Percentiles rank a stretch among this genome's conserved stretches.
phyloP scores from a whole-genome alignment of 2,797 vertebrate genomes.

The Gobionotothen gibberifrons region DNA sequence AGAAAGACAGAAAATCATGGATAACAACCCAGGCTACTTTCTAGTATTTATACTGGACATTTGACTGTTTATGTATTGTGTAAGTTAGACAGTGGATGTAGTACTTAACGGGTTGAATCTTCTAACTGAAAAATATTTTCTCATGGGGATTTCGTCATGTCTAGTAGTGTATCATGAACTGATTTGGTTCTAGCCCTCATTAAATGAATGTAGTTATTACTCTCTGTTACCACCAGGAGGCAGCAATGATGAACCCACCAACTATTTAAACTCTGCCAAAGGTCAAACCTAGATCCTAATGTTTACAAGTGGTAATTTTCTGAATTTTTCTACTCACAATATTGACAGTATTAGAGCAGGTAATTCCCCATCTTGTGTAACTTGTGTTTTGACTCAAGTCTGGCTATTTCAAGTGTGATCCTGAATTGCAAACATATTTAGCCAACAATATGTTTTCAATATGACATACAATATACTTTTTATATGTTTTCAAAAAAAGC shows the following conservation, averaged over 20 bases:
- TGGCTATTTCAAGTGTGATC: slow-evolving; percentile 2
- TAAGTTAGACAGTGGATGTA: not conserved
- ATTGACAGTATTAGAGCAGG: not conserved
- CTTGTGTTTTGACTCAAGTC: not conserved
- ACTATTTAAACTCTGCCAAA: slow-evolving; percentile 35
- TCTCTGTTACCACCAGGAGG: slow-evolving; percentile 46
- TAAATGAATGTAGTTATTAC: slow-evolving; percentile 6
- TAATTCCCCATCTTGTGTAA: not conserved
- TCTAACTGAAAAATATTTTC: not conserved
- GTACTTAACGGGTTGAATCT: too few species aligned
- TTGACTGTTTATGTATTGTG: not conserved
- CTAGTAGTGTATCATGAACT: not conserved
- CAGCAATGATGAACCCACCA: slow-evolving; percentile 14
- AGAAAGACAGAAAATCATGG: not conserved
- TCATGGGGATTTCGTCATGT: too few species aligned
- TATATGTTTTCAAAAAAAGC: not conserved
- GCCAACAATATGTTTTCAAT: not conserved
- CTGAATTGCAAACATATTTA: not conserved
- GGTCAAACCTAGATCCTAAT: slow-evolving; percentile 19
- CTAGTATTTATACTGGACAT: not conserved
- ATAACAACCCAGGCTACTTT: not conserved
- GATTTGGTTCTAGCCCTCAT: not conserved
- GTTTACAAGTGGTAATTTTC: not conserved
- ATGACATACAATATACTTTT: not conserved
- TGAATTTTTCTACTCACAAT: not conserved